Percentiles rank a stretch among this genome's conserved stretches.
Evolutionary conservation across 2,888 invertebrate species (phyloP).

Genomic region (Plemyria rubiginata): DNA sequence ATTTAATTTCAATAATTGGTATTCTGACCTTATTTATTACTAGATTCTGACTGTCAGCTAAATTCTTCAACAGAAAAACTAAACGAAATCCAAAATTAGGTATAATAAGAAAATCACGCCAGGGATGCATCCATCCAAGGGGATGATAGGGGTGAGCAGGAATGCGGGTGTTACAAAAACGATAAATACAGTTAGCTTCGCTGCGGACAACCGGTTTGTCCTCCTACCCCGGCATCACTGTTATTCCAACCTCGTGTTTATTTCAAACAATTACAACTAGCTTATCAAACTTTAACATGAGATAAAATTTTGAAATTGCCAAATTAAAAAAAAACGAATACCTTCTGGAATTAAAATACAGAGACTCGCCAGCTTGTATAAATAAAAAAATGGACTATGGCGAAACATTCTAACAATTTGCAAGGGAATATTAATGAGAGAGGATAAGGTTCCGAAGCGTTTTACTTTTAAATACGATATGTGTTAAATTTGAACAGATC

Average conservation of each 20-base stretch:
- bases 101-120: conserved; percentile 43
- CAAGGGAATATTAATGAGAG: conserved; percentile 73
- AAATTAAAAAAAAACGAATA: too few species aligned
- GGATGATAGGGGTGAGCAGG: conserved; percentile 74
- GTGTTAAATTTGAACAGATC: conserved; percentile 82
- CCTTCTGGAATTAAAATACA: neutral
- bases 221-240: conserved; percentile 52
- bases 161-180: conserved; percentile 76
- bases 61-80: neutral
- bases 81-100: conserved; percentile 13
- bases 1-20: too few species aligned
- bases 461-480: conserved; percentile 82
- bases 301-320: neutral
- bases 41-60: too few species aligned
- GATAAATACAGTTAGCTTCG: conserved; percentile 76
- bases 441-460: conserved; percentile 72
- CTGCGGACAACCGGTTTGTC: conserved; percentile 70
- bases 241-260: conserved; percentile 48
- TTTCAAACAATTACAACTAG: conserved; percentile 9
- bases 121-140: conserved; percentile 48
- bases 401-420: conserved; percentile 63
- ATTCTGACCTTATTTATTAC: too few species aligned
- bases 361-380: neutral
- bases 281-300: neutral
- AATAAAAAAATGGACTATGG: conserved; percentile 46